phyloP scores from a whole-genome alignment of 2,888 invertebrate genomes.

The Polymixis lichenea region DNA sequence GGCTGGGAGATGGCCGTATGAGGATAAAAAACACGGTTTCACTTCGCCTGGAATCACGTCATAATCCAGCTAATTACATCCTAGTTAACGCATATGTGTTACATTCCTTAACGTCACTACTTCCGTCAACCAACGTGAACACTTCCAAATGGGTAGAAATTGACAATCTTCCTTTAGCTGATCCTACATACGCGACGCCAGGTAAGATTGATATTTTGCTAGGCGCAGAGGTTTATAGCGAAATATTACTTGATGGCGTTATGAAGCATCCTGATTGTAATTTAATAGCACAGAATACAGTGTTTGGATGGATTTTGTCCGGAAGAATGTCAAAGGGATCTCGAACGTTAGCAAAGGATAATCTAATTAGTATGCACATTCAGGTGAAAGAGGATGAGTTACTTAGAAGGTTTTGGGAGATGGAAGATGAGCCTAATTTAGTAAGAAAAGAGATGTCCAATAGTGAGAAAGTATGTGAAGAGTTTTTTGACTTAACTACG shows the following conservation, averaged over 20 bases:
- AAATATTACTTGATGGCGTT: conserved; percentile 16
- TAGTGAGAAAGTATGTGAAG: no score
- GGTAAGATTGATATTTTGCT: not conserved
- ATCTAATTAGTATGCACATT: conserved; percentile 12
- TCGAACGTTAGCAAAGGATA: not conserved
- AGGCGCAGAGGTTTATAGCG: not conserved
- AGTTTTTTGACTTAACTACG: no score
- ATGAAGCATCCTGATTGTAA: conserved; percentile 4
- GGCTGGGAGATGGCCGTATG: not conserved
- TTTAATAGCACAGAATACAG: conserved; percentile 29
- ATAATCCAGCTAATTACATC: conserved; percentile 4
- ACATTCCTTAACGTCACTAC: not conserved
- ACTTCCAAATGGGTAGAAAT: no score
- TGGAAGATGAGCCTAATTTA: conserved; percentile 24
- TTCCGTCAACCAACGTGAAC: no score
- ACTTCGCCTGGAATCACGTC: conserved; percentile 19
- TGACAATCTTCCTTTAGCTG: conserved; percentile 2
- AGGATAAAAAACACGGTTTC: conserved; percentile 28
- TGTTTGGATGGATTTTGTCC: conserved; percentile 32
- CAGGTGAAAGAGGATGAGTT: conserved; percentile 16
- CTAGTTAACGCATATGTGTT: conserved; percentile 28
- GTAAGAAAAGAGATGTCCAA: conserved; percentile 9
- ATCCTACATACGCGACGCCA: conserved; percentile 17
- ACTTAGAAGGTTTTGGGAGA: conserved; percentile 21
- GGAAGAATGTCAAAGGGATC: conserved; percentile 10